Base-by-base conservation (phyloP, 2,888 invertebrate species). In the Pristionchus arcanus region DNA sequence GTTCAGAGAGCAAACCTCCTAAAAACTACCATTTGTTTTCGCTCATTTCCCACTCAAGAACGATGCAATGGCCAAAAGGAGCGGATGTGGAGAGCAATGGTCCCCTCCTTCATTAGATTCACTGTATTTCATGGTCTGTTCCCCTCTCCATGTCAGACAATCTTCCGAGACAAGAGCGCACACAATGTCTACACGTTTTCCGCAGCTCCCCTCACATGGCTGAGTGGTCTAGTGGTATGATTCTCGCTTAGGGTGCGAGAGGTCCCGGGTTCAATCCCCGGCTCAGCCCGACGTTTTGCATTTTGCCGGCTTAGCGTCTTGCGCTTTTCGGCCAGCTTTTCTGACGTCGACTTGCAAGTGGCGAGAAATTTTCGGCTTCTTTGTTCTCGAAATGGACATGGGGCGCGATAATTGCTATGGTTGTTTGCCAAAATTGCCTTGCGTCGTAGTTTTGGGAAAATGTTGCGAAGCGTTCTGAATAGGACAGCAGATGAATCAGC, bases 211-310 rank as follows among this genome's bases (percentile, higher is more conserved):
- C 49, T 0, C 83, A 21, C 28, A n/a, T 19, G 91, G 91, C 92
- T 91, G 91, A 92, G 92, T 94, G 94, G 94, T 94, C 94, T 94
- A 94, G 94, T 93, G 94, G 94, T 93, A 94, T 94, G 94, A 94
- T 94, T 94, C 93, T 94, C 93, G 94, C 94, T 94, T 94, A 94
- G 94, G 94, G 94, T 94, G 94, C 94, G 94, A 94, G 94, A 94
- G 94, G 94, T 94, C 94, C 94, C 93, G 94, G 91, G 94, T 91
- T 93, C 93, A 91, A 93, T 92, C 92, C 92, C 92, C 92, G 92
- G 92, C 91, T 91, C 90, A 92, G 92, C 92, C 92, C 92, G 9
- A 87, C n/a, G 28, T 87, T 87, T 87, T 87, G 87, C 85, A 59
- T 59, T 59, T 85, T 63, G 55, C 59, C 37, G 55, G 13, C 63